Base-by-base conservation (phyloP, 2,797 vertebrate genomes). In the Acipenser oxyrinchus region DNA sequence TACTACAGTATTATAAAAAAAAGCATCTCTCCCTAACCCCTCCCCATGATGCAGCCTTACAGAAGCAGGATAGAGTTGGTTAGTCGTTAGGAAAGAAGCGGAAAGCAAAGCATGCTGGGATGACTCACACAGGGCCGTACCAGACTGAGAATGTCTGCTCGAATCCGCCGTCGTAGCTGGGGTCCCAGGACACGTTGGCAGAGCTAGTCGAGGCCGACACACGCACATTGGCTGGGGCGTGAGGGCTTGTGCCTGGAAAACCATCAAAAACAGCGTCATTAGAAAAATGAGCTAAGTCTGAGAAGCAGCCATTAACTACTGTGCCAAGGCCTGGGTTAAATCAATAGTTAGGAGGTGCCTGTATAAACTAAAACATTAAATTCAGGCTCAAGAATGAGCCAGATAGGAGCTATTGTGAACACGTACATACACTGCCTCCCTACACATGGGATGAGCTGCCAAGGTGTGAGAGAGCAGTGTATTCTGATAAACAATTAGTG, bases 111-210 rank as follows among this genome's bases (percentile, higher is more conserved):
- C 95, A 83, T 89, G 88, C 85, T 82, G 79, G 87, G 89, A 88
- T 90, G 88, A 98, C 97, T 98, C 92, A 99, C 97, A 99, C 96
- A 93, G 94, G 95, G 88, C 96, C 97, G 77, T 99, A 99, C 97
- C 96, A 99, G 92, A 99, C 97, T 84, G 97, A 99, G 90, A 99
- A 99, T 78, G 95, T 99, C 95, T 99, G 97, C 82, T 99, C 95
- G 1, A 93, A 98, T 88, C 96, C 97, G 75, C 97, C 97, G 66
- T 99, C 96, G 68, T 99, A 99, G 83, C 95, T 95, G 13, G 93
- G 91, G 80, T 99, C 96, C 97, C 97, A 99, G 83, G 97, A 97
- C 77, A 98, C 92, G 58, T 99, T 99, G 84, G 94, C 95, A 72
- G 93, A 94, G 86, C 91, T 97, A 83, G 93, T 95, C 73, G 93